These are phyloP conservation scores for Eurytoma adleriae DNA, from an alignment of 2,888 invertebrate genomes.

Conservation along the genomic window DNA sequence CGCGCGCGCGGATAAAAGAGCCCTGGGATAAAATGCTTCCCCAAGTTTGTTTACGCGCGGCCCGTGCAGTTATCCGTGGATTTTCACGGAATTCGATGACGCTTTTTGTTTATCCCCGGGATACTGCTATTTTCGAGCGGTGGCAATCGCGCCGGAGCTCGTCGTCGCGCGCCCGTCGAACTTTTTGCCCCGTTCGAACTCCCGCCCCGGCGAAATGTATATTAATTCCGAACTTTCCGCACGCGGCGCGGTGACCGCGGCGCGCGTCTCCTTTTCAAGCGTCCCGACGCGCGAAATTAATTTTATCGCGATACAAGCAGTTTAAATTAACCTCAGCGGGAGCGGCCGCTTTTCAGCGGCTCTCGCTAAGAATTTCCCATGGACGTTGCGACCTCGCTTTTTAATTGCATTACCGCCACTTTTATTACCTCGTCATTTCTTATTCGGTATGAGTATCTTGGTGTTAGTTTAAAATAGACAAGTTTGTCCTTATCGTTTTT, in stretches of 20 bases:
- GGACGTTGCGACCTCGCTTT: neutral
- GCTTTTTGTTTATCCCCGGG: constrained; percentile 14
- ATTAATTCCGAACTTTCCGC: neutral
- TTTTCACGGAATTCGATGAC: constrained; percentile 7
- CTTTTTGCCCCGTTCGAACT: neutral
- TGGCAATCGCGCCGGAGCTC: neutral
- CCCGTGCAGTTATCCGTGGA: neutral
- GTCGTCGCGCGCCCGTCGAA: neutral
- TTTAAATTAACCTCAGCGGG: constrained; percentile 42
- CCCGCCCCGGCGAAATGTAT: neutral
- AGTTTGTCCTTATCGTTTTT: no score
- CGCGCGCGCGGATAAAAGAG: constrained; percentile 8
- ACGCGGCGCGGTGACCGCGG: neutral
- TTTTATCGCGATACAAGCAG: constrained; percentile 40
- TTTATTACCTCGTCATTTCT: constrained; percentile 14
- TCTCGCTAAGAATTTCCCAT: constrained; percentile 6
- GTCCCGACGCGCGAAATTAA: constrained; percentile 23
- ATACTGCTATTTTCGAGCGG: constrained; percentile 21
- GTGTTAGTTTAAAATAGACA: no score
- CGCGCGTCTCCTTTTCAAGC: neutral
- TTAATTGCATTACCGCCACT: constrained; percentile 49
- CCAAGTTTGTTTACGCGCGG: neutral
- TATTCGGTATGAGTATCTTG: neutral
- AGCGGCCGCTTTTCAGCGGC: constrained; percentile 19
- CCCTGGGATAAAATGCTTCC: constrained; percentile 7